These are phyloP conservation scores for Thera britannica DNA, from an alignment of 2,888 invertebrate genomes.

Conservation along the genomic window DNA sequence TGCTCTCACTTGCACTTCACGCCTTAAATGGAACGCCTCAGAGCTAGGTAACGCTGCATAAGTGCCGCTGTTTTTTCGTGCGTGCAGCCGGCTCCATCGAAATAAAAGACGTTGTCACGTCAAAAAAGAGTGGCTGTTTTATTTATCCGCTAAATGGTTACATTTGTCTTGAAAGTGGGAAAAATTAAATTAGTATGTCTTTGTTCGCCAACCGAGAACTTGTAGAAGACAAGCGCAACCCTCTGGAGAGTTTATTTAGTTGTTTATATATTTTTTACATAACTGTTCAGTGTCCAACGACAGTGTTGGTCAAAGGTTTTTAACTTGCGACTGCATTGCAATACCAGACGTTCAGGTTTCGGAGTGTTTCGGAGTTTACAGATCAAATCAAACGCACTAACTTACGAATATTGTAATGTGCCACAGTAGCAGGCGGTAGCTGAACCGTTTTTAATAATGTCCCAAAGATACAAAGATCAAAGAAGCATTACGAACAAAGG, in stretches of 20 bases:
- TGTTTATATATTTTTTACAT: slow-evolving; percentile 33
- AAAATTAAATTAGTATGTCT: slow-evolving; percentile 43
- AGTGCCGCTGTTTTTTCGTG: no score
- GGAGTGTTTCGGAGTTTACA: no score
- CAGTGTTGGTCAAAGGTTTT: neutral
- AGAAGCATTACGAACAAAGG: slow-evolving; percentile 11
- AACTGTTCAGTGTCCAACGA: slow-evolving; percentile 2
- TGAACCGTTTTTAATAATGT: slow-evolving; percentile 8
- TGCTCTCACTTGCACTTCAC: no score
- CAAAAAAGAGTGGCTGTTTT: neutral
- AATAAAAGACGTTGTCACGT: no score
- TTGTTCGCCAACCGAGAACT: slow-evolving; percentile 35
- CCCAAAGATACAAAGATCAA: slow-evolving; percentile 15
- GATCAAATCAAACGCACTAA: no score
- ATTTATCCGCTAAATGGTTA: slow-evolving; percentile 25
- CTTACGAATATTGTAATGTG: neutral
- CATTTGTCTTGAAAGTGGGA: slow-evolving; percentile 24
- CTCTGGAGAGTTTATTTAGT: slow-evolving; percentile 27
- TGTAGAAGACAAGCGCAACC: slow-evolving; percentile 37
- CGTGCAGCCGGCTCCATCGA: no score
- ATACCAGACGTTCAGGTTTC: no score
- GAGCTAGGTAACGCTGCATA: no score
- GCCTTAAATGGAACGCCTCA: no score
- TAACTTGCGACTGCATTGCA: no score
- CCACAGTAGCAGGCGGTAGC: slow-evolving; percentile 1